Base-by-base conservation (phyloP, 2,797 vertebrate genomes). In the Myoxocephalus aenaeus region DNA sequence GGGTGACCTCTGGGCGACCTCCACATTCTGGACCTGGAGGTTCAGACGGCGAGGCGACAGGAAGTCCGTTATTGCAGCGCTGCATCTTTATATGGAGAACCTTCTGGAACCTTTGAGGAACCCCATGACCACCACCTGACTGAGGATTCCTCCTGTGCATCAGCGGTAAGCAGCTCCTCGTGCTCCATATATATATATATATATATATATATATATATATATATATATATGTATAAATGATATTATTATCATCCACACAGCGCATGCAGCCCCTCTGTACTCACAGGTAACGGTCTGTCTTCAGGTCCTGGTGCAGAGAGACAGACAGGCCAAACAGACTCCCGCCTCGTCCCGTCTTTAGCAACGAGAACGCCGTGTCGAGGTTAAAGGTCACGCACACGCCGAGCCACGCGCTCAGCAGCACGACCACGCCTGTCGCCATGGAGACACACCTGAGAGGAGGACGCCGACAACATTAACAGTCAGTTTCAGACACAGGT, bases 1-100 rank as follows among this genome's bases (percentile, higher is more conserved):
- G 29, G 12, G 46, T 75, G 82, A 88, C 87, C 83, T 77, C 25
- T 54, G 46, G 4, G 34, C 61, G 77, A 83, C 62, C 8, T 15
- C 57, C 3, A n/a, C 10, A 13, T 51, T 25, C 27, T 27, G 20
- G 7, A 36, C 11, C 46, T 42, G 36, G 6, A 57, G 25, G 57
- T 70, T 84, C 38, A 46, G 44, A 46, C 1, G 17, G 44, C 17
- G 44, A 20, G 46, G 46, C 20, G 36, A 38, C 36, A 38, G 36
- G 36, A 38, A 38, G 36, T 20, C 11, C 13, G 38, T 40, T 10
- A 38, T 38, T 38, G 38, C 9, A 38, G 38, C 9, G 9, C 8
- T 40, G 11, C 38, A 40, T 40, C 38, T 40, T 50, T 38, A 9
- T 9, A 38, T 38, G 8, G 8, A 38, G 9, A 38, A 38, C 36